Conservation (phyloP, 2,888 invertebrate species). For the Scaptomyza reducta region DNA sequence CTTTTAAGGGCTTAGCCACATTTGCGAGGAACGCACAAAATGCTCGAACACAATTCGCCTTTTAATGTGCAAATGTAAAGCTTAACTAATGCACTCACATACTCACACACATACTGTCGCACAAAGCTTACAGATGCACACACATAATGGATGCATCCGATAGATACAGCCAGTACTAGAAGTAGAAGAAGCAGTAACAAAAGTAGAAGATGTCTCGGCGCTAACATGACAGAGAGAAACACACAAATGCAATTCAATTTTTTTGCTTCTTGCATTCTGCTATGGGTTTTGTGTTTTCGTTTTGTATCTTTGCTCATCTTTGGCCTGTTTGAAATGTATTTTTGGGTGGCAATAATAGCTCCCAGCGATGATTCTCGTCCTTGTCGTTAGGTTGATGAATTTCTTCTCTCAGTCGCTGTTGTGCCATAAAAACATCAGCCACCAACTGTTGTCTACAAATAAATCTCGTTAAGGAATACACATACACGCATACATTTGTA, state of each 20-base stretch:
- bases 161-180: conserved; percentile 43
- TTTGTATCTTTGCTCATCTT: conserved; percentile 44
- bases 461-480: conserved; percentile 72
- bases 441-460: conserved; percentile 77
- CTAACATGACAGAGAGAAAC: conserved; percentile 54
- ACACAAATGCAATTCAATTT: conserved; percentile 79
- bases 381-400: conserved; percentile 74
- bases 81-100: conserved; percentile 67
- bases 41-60: conserved; percentile 76
- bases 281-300: conserved; percentile 18
- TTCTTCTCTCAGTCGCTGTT: conserved; percentile 48
- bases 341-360: conserved; percentile 82
- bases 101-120: conserved; percentile 20
- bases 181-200: conserved; percentile 9
- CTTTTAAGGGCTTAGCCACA: conserved; percentile 67
- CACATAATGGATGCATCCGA: conserved; percentile 75
- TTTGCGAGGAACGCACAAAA: conserved; percentile 56
- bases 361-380: conserved; percentile 72
- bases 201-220: conserved; percentile 34
- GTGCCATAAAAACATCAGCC: conserved; percentile 67
- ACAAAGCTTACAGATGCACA: conserved; percentile 56
- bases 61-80: conserved; percentile 78
- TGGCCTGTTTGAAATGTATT: conserved; percentile 80
- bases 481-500: conserved; percentile 19
- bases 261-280: conserved; percentile 6